Conservation (phyloP, 2,797 vertebrate genomes). For the Gobionotothen gibberifrons region DNA sequence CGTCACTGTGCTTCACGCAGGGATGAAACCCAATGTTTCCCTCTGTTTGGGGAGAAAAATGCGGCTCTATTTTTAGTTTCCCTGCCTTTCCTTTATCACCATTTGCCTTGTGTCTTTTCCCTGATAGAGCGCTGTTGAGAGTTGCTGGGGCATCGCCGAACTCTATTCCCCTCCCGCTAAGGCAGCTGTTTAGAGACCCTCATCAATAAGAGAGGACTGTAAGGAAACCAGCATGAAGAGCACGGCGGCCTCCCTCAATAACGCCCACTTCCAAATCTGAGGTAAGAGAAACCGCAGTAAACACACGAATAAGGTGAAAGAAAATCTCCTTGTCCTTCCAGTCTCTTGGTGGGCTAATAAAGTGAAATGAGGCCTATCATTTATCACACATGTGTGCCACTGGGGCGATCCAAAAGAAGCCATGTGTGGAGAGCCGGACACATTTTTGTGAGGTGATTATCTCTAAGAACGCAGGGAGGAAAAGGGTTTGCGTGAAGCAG, state of each 20-base stretch:
- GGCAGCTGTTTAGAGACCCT: slow-evolving; percentile 68
- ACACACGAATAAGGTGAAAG: slow-evolving; percentile 30
- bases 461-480: slow-evolving; percentile 44
- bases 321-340: slow-evolving; percentile 7
- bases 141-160: slow-evolving; percentile 61
- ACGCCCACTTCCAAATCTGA: slow-evolving; percentile 37
- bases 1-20: slow-evolving; percentile 21
- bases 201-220: slow-evolving; percentile 70
- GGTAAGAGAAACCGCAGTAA: slow-evolving; percentile 43
- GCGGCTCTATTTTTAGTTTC: slow-evolving; percentile 50
- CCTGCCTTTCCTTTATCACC: slow-evolving; percentile 63
- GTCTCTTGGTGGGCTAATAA: slow-evolving; percentile 44
- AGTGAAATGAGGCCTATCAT: slow-evolving; percentile 64
- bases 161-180: slow-evolving; percentile 69
- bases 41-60: slow-evolving; percentile 32
- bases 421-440: slow-evolving; percentile 15
- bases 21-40: slow-evolving; percentile 19
- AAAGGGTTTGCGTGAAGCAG: slow-evolving; percentile 28
- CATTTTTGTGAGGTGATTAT: slow-evolving; percentile 64
- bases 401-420: slow-evolving; percentile 9
- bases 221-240: slow-evolving; percentile 57
- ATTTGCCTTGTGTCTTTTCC: slow-evolving; percentile 61
- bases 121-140: slow-evolving; percentile 56
- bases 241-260: slow-evolving; percentile 16
- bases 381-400: slow-evolving; percentile 41